Conservation (phyloP, 2,797 vertebrate species). For the Zalophus californianus region DNA sequence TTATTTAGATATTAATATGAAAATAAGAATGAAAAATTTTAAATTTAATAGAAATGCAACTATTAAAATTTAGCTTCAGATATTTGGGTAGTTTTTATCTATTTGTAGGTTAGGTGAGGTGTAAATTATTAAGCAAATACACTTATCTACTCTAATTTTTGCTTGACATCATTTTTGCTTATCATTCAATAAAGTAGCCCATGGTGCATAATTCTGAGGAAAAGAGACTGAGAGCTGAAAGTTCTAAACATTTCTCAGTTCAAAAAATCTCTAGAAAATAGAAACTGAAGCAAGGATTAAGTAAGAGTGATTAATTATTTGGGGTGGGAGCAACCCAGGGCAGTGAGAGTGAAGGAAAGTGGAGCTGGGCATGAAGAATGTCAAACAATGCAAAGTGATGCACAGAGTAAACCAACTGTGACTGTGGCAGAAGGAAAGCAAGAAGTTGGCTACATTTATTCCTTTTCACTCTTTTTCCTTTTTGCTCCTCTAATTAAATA, state of each 20-base stretch:
- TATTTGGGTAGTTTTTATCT: neutral
- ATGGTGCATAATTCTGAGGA: neutral
- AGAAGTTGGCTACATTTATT: neutral
- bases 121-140: neutral
- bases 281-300: neutral
- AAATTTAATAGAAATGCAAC: neutral
- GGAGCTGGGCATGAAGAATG: neutral
- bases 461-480: neutral
- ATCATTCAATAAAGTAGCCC: neutral
- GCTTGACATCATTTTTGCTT: neutral
- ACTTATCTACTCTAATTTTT: neutral
- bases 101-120: neutral
- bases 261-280: slow-evolving; percentile 12
- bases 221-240: neutral
- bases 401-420: neutral
- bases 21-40: neutral
- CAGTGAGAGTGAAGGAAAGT: neutral
- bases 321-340: neutral
- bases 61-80: slow-evolving; percentile 40
- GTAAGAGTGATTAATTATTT: neutral
- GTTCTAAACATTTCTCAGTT: neutral
- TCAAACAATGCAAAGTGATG: neutral
- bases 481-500: neutral
- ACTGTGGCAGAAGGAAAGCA: neutral
- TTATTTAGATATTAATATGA: neutral